These are phyloP conservation scores for Tillus elongatus DNA, from an alignment of 2,888 invertebrate species.

Conservation along the genomic window DNA sequence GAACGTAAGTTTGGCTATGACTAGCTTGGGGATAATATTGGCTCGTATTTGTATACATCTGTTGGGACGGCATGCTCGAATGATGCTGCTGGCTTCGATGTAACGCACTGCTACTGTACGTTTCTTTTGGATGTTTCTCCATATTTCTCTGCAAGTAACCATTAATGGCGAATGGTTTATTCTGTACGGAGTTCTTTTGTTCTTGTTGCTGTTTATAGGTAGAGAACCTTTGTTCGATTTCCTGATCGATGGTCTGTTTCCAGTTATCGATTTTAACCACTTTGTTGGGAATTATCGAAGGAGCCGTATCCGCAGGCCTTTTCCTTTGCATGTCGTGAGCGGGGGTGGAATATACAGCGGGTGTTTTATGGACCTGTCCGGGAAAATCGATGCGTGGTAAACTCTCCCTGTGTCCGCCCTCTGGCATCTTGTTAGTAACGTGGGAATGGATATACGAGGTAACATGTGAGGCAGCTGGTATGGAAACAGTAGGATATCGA, in stretches of 20 bases:
- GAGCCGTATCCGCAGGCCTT: constrained; percentile 35
- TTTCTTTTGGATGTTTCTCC: constrained; percentile 27
- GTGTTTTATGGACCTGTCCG: constrained; percentile 22
- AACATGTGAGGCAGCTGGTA: constrained; percentile 25
- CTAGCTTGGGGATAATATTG: constrained; percentile 28
- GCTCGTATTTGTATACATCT: constrained; percentile 20
- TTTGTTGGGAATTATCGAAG: constrained; percentile 40
- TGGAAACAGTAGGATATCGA: constrained; percentile 22
- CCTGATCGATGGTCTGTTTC: constrained; percentile 47
- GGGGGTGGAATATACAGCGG: constrained; percentile 22
- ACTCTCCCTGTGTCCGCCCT: constrained; percentile 20
- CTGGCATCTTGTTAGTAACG: constrained; percentile 13
- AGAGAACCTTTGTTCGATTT: constrained; percentile 47
- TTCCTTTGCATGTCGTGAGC: constrained; percentile 30
- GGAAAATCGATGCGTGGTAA: constrained; percentile 31
- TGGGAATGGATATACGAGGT: constrained; percentile 25
- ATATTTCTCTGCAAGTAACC: constrained; percentile 20
- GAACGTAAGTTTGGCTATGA: constrained; percentile 36
- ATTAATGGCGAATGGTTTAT: constrained; percentile 24
- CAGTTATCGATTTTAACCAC: constrained; percentile 46
- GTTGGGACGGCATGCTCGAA: constrained; percentile 19
- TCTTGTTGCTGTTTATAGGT: constrained; percentile 36
- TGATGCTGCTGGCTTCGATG: constrained; percentile 31
- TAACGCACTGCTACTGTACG: constrained; percentile 23
- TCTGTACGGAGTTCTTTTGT: constrained; percentile 18